These are phyloP conservation scores for Atherinosoma microstoma DNA, from an alignment of 2,797 vertebrate genomes.

Conservation along the genomic window DNA sequence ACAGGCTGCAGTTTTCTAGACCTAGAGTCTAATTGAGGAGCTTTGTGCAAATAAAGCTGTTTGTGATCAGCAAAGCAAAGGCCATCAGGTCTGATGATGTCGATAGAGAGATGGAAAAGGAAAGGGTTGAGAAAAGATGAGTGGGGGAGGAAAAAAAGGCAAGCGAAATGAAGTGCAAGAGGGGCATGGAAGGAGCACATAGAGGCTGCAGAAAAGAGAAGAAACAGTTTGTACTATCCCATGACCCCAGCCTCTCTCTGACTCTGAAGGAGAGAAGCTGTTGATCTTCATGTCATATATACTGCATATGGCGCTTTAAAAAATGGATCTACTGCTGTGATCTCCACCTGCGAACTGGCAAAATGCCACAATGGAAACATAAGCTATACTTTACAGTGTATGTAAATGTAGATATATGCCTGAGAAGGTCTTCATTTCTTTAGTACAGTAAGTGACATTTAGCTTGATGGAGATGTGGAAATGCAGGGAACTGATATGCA, in stretches of 20 bases:
- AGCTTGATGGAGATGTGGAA: not conserved
- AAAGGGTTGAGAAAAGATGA: slow-evolving; percentile 5
- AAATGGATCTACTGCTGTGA: slow-evolving; percentile 1
- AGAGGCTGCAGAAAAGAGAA: slow-evolving; percentile 10
- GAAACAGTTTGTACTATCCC: slow-evolving; percentile 3
- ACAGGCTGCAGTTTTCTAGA: slow-evolving; percentile 31
- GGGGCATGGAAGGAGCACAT: not conserved
- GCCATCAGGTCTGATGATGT: slow-evolving; percentile 5
- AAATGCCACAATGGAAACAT: slow-evolving; percentile 1
- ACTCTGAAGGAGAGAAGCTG: slow-evolving; percentile 22
- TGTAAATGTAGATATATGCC: not conserved
- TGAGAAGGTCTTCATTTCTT: not conserved
- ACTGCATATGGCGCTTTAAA: slow-evolving; percentile 11
- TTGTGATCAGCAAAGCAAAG: slow-evolving; percentile 57
- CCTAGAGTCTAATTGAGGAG: slow-evolving; percentile 24
- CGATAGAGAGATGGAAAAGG: not conserved
- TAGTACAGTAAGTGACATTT: not conserved
- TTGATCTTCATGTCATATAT: slow-evolving; percentile 29
- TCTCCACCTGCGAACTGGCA: slow-evolving; percentile 4
- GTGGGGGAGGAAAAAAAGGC: not conserved
- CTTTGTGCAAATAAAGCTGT: slow-evolving; percentile 32
- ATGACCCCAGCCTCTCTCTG: slow-evolving; percentile 13
- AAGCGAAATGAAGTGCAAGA: not conserved
- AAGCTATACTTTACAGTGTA: not conserved
- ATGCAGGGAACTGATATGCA: not conserved